Base-by-base conservation (phyloP, 2,113 vertebrate species). In the Engystomops pustulosus region DNA sequence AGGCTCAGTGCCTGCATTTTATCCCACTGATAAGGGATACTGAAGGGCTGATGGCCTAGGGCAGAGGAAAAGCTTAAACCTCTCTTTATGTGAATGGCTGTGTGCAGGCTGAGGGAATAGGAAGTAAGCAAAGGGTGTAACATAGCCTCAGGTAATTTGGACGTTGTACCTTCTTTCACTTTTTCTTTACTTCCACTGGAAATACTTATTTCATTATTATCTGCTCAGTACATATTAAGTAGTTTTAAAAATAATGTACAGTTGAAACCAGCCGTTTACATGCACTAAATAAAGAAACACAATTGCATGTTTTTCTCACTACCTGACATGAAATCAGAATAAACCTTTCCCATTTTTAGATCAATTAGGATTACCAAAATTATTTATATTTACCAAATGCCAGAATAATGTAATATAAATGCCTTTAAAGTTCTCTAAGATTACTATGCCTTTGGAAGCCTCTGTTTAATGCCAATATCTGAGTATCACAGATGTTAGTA, bases 1-100 rank as follows among this genome's bases (percentile, higher is more conserved):
- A 78, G 82, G 82, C 82, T 69, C 82, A 68, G 51, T 69, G 82
- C 60, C 82, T 84, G 72, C 36, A 69, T 69, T 84, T 84, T 84
- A 84, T 84, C 62, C 82, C 74, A 69, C 27, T 69, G 82, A 84
- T 84, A 84, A 84, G 82, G 74, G 34, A 78, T 49, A 68, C 60
- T 84, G 74, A 69, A 69, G 82, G 81, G 82, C 74, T 84, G 82
- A 67, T 68, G 74, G 82, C 82, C 72, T 69, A 49, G 30, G 62
- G 82, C 72, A 55, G 72, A 44, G 68, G 49, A 68, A 20, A 55
- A 65, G 74, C 82, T 84, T 84, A 84, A 84, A 69, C 74, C 62
- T 78, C 62, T 78, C 45, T 78, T 84, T 78, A 70, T 84, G 55
- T 75, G 36, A 45, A 32, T 55, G 58, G 53, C 51, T 74, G 34